Percentiles rank a stretch among this genome's conserved stretches.
Conservation (phyloP, 1,140 invertebrate genomes). For the Leptoteleia sp. region DNA sequence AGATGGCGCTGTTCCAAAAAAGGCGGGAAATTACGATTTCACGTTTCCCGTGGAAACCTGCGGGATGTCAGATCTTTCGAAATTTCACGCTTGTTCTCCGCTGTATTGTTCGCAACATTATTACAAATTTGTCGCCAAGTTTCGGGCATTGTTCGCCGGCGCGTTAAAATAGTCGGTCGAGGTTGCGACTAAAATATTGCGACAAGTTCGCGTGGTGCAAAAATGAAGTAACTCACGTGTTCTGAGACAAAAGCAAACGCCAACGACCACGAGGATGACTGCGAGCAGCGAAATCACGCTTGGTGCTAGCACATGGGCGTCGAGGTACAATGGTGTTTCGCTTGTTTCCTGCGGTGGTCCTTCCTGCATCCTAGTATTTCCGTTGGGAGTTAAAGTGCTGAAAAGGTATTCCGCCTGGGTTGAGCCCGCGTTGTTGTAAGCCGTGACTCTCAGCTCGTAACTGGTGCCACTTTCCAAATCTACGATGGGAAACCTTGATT, state of each 20-base stretch:
- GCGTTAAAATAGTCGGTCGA: background rate
- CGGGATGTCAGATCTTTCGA: background rate
- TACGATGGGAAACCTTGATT: constrained; percentile 82
- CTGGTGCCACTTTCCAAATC: constrained; percentile 85
- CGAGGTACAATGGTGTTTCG: constrained; percentile 77
- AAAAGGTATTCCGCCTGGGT: constrained; percentile 85
- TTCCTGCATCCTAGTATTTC: constrained; percentile 78
- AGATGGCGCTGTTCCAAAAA: too few species aligned
- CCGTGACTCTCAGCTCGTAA: constrained; percentile 85
- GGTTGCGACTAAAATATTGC: constrained; percentile 2
- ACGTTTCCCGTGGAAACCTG: background rate
- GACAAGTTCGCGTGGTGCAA: constrained; percentile 11
- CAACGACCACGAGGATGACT: constrained; percentile 79
- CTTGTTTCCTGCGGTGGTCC: constrained; percentile 74
- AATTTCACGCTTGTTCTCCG: background rate
- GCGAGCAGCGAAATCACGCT: constrained; percentile 80
- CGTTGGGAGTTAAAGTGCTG: constrained; percentile 83
- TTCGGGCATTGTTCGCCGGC: constrained; percentile 2
- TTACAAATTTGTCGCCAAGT: constrained; percentile 14
- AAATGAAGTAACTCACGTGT: constrained; percentile 77
- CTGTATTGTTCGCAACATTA: background rate
- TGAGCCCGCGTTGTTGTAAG: constrained; percentile 87
- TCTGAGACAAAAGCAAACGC: constrained; percentile 81
- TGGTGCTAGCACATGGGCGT: constrained; percentile 80
- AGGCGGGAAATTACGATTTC: background rate